Conservation (phyloP, 2,888 invertebrate species). For the Harmothoe impar region DNA sequence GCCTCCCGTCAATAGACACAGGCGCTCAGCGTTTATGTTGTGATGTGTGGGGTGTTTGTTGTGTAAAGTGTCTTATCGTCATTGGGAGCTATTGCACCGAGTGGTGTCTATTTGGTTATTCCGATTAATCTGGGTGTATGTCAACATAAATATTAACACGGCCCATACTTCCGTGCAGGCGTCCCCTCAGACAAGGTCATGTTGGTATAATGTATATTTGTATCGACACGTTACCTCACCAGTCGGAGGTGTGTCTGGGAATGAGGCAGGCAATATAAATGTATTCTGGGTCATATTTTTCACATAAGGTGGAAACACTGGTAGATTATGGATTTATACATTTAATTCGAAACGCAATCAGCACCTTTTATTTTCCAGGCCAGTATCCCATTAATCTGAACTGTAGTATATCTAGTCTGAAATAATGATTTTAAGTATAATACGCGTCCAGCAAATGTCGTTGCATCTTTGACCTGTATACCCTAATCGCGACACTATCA, state of each 20-base stretch:
- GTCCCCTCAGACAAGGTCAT: slow-evolving; percentile 4
- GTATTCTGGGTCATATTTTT: too few relatives aligned
- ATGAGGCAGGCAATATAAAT: too few relatives aligned
- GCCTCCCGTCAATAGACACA: slow-evolving; percentile 42
- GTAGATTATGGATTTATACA: too few relatives aligned
- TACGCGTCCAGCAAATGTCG: too few relatives aligned
- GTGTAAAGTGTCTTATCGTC: slow-evolving; percentile 53
- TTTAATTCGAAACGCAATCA: too few relatives aligned
- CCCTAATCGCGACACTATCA: too few relatives aligned
- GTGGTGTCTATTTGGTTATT: slow-evolving; percentile 53
- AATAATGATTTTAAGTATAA: too few relatives aligned
- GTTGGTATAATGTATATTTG: background rate
- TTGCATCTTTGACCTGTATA: too few relatives aligned
- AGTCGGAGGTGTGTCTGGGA: background rate
- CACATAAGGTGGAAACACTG: too few relatives aligned
- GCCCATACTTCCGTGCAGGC: slow-evolving; percentile 8
- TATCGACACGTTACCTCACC: slow-evolving; percentile 41
- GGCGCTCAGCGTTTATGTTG: slow-evolving; percentile 43
- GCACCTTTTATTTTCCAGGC: too few relatives aligned
- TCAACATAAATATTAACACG: slow-evolving; percentile 56
- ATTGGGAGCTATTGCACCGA: background rate
- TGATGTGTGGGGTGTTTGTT: slow-evolving; percentile 49
- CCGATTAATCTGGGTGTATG: slow-evolving; percentile 45
- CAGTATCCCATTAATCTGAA: too few relatives aligned
- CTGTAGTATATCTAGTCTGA: too few relatives aligned